Conservation (phyloP, 2,797 vertebrate genomes). For the Borostomias antarcticus region DNA sequence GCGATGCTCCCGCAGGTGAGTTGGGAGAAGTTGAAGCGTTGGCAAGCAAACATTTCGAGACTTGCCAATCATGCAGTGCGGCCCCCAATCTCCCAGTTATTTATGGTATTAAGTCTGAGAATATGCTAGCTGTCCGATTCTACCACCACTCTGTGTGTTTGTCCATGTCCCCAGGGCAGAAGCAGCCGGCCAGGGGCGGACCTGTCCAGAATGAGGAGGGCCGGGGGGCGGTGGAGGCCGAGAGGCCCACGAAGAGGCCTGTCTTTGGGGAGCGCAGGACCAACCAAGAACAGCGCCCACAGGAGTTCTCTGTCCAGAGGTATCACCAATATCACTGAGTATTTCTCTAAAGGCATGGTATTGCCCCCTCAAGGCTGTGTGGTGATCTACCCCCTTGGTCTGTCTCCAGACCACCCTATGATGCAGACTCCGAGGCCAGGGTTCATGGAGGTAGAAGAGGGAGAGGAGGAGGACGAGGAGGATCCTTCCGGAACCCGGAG, state of each 20-base stretch:
- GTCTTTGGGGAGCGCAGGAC: constrained; percentile 63
- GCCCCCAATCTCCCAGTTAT: no score
- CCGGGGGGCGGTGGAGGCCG: constrained; percentile 57
- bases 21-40: neutral
- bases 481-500: constrained; percentile 69
- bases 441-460: constrained; percentile 67
- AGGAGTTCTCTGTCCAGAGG: constrained; percentile 70
- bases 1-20: neutral
- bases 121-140: neutral
- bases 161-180: constrained; percentile 61
- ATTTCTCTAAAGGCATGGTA: neutral
- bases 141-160: neutral
- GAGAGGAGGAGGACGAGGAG: constrained; percentile 73
- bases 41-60: no score
- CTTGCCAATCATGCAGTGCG: no score
- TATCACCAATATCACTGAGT: constrained; percentile 50
- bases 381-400: neutral
- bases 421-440: constrained; percentile 66
- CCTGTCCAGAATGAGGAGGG: constrained; percentile 63
- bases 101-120: no score
- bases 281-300: constrained; percentile 60
- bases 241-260: constrained; percentile 63
- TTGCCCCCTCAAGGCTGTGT: neutral
- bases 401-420: constrained; percentile 58
- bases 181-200: constrained; percentile 51